Conservation (phyloP, 2,888 invertebrate genomes). For the Lacanobia oleracea region DNA sequence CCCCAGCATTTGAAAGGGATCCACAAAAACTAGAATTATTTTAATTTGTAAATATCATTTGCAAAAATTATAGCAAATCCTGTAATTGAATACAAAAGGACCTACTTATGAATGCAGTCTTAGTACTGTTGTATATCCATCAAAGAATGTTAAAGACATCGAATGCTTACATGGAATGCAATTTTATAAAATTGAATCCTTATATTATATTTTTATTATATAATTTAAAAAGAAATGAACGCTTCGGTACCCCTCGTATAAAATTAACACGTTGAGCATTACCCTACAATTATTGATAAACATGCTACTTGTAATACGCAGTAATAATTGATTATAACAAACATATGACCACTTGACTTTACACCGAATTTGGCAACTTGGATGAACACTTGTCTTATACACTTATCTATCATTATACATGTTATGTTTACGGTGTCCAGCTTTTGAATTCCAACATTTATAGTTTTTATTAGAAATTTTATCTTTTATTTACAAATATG, state of each 20-base stretch:
- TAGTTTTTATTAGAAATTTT: conserved; percentile 50
- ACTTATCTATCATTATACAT: conserved; percentile 69
- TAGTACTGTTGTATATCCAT: conserved; percentile 84
- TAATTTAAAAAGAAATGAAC: conserved; percentile 69
- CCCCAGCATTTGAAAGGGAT: conserved; percentile 87
- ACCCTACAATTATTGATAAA: conserved; percentile 86
- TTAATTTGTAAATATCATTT: conserved; percentile 82
- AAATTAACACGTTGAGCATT: conserved; percentile 88
- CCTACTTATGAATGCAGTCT: conserved; percentile 86
- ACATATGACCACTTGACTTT: conserved; percentile 82
- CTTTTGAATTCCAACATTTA: conserved; percentile 49
- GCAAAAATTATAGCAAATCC: conserved; percentile 81
- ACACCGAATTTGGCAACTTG: conserved; percentile 89
- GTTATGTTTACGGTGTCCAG: conserved; percentile 62
- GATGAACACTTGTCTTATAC: conserved; percentile 85
- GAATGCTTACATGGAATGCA: conserved; percentile 83
- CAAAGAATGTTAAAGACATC: conserved; percentile 80
- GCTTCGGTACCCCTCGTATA: conserved; percentile 83
- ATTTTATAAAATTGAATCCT: conserved; percentile 80
- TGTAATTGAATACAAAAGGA: conserved; percentile 77
- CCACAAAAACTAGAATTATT: conserved; percentile 83
- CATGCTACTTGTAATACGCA: conserved; percentile 85
- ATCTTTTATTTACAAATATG: conserved; percentile 43
- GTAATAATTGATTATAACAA: conserved; percentile 85
- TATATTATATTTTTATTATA: conserved; percentile 58